Percentiles rank a stretch among this genome's conserved stretches.
Conservation (phyloP, 2,888 invertebrate genomes). For the Mythimna albipuncta region DNA sequence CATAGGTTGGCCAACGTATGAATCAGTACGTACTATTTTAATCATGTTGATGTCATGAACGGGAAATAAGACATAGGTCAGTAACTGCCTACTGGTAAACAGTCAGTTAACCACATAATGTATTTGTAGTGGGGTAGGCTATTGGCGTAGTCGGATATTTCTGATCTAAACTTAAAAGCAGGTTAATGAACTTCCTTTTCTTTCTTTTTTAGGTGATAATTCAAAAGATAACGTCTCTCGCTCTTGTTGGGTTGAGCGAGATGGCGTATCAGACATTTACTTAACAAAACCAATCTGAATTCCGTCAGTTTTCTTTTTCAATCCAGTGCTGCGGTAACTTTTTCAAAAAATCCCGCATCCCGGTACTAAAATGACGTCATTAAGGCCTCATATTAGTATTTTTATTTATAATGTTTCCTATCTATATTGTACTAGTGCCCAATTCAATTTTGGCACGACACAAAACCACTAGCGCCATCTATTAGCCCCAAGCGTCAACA, state of each 20-base stretch:
- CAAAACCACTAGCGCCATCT: conserved; percentile 56
- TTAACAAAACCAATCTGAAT: no score
- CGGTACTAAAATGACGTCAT: background rate
- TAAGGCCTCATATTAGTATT: no score
- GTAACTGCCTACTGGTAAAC: conserved; percentile 1
- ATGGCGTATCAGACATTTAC: no score
- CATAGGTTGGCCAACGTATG: background rate
- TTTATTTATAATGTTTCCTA: no score
- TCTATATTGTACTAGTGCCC: no score
- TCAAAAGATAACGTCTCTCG: no score
- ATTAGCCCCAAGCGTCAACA: conserved; percentile 17
- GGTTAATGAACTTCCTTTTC: no score
- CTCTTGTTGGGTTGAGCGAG: no score
- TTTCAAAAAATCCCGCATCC: no score
- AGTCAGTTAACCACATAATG: background rate
- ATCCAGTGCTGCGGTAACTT: no score
- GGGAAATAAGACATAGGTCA: conserved; percentile 2
- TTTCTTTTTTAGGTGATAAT: no score
- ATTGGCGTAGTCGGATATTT: background rate
- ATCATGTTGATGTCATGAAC: background rate
- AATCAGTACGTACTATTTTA: background rate
- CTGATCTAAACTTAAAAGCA: background rate
- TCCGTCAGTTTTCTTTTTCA: no score
- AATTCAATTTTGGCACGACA: background rate
- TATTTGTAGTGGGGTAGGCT: background rate